These are phyloP conservation scores for Dunckerocampus dactyliophorus DNA, from an alignment of 2,113 vertebrate species.

Conservation along the genomic window DNA sequence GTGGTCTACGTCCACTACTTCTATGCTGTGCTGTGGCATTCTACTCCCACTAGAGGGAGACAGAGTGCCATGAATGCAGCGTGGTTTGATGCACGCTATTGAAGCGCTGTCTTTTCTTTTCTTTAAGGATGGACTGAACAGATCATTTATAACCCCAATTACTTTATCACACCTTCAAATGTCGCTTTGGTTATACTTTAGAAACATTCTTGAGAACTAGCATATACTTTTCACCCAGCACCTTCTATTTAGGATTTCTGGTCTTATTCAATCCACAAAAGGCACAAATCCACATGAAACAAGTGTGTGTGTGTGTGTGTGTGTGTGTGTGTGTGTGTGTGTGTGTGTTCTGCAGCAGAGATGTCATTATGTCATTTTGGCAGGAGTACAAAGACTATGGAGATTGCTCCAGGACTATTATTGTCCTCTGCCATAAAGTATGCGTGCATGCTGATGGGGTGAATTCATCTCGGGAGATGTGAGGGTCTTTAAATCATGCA, in stretches of 20 bases:
- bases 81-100: background rate
- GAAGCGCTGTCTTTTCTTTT: too few species aligned
- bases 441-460: conserved; percentile 28
- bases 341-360: conserved; percentile 23
- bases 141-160: conserved; percentile 12
- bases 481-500: conserved; percentile 38
- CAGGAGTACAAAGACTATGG: conserved; percentile 53
- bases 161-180: background rate
- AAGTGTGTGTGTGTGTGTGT: conserved; percentile 20
- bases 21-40: background rate
- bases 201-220: background rate
- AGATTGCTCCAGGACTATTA: conserved; percentile 52
- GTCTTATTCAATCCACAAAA: conserved; percentile 46
- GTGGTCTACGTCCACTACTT: conserved; percentile 2
- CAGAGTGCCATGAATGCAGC: conserved; percentile 19
- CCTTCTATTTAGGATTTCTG: conserved; percentile 56
- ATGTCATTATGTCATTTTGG: conserved; percentile 64
- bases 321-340: conserved; percentile 21
- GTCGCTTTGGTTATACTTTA: conserved; percentile 2
- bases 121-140: conserved; percentile 22
- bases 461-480: background rate
- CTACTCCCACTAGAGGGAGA: conserved; percentile 51
- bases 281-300: conserved; percentile 56
- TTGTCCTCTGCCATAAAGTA: conserved; percentile 43
- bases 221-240: conserved; percentile 26